Percentiles rank a stretch among this genome's conserved stretches.
Conservation (phyloP, 2,888 invertebrate genomes). For the Stenodema calcarata region DNA sequence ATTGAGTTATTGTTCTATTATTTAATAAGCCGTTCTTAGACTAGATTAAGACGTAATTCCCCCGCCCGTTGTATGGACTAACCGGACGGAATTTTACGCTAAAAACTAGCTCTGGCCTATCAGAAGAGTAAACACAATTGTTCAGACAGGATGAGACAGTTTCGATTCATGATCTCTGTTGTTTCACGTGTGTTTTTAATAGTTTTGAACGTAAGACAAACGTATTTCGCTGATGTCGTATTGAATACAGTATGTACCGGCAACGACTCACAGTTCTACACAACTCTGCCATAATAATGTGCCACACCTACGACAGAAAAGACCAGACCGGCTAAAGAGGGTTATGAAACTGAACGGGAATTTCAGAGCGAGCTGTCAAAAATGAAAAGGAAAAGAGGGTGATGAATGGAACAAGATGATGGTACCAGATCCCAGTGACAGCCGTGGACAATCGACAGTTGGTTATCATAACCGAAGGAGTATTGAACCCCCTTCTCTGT, state of each 20-base stretch:
- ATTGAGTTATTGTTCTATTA: too few species aligned
- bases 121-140: too few species aligned
- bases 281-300: background rate
- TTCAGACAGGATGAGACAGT: too few species aligned
- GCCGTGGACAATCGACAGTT: constrained; percentile 45
- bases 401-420: constrained; percentile 45
- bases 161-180: too few species aligned
- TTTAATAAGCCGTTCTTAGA: too few species aligned
- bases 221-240: background rate
- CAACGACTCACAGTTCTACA: background rate
- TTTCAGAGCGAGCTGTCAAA: constrained; percentile 42
- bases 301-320: background rate
- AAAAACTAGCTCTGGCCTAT: too few species aligned
- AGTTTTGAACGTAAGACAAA: background rate
- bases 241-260: background rate
- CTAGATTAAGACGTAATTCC: too few species aligned
- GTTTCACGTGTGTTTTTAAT: too few species aligned
- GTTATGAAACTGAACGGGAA: constrained; percentile 36
- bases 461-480: constrained; percentile 44
- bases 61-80: too few species aligned
- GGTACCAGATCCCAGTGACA: constrained; percentile 40
- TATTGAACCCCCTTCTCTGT: background rate
- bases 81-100: too few species aligned
- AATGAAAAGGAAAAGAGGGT: constrained; percentile 33
- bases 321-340: constrained; percentile 7